Percentiles rank a stretch among this genome's conserved stretches.
phyloP scores from a whole-genome alignment of 2,888 invertebrate genomes.

The Villa cingulata region DNA sequence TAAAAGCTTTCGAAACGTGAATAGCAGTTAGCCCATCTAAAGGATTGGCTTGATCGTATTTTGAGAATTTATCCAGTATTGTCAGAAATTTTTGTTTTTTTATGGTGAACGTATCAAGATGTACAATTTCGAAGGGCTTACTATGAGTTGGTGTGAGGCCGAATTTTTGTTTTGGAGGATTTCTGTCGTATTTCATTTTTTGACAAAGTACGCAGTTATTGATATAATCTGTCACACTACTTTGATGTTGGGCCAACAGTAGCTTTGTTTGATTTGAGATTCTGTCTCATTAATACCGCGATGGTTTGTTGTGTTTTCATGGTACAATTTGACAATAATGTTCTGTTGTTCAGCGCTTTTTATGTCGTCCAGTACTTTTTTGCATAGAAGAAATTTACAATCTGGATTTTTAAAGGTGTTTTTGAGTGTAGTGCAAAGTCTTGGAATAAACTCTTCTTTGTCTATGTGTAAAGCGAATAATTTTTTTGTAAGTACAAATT shows the following conservation, averaged over 20 bases:
- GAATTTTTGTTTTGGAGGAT: not conserved
- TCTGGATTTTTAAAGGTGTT: no score
- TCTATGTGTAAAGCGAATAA: no score
- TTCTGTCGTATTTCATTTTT: not conserved
- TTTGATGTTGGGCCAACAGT: not conserved
- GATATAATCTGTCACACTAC: not conserved
- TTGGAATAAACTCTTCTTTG: no score
- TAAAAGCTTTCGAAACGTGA: not conserved
- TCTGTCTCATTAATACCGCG: conserved; percentile 1
- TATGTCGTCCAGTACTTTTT: no score
- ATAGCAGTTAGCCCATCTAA: not conserved
- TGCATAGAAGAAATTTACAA: no score
- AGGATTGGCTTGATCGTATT: not conserved
- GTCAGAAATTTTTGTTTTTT: conserved; percentile 2
- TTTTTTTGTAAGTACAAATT: no score
- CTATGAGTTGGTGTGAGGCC: not conserved
- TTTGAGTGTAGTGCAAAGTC: no score
- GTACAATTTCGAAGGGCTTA: conserved; percentile 28
- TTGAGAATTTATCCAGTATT: not conserved
- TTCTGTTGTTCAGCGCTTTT: no score
- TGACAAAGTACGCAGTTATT: not conserved
- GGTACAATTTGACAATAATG: no score
- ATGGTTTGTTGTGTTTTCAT: no score
- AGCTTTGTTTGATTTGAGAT: not conserved
- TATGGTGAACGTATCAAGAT: conserved; percentile 1